Percentiles rank a stretch among this genome's conserved stretches.
Evolutionary conservation across 2,888 invertebrate genomes (phyloP).

Genomic region (Cremastobaeus sp.): DNA sequence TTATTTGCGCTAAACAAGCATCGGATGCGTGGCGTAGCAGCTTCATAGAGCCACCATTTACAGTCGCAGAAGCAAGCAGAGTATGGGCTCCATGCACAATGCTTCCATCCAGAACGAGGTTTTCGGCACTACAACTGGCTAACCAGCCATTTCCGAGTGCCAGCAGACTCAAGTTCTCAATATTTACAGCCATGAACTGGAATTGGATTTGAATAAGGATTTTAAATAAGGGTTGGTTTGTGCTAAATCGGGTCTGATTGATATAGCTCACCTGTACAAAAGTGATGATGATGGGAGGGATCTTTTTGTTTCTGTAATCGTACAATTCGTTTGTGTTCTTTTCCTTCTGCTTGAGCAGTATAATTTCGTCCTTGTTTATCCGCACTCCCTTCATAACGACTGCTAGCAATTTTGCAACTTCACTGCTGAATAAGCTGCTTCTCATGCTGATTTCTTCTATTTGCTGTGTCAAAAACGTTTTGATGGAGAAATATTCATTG

Average conservation of each 20-base stretch:
- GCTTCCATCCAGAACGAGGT: constrained; percentile 84
- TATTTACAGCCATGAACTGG: constrained; percentile 91
- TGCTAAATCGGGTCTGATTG: too few relatives aligned
- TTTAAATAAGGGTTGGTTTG: too few relatives aligned
- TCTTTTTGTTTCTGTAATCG: constrained; percentile 86
- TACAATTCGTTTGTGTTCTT: constrained; percentile 75
- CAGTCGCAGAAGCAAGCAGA: constrained; percentile 85
- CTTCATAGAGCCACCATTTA: constrained; percentile 83
- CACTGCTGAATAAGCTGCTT: constrained; percentile 92
- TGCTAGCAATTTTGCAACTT: constrained; percentile 90
- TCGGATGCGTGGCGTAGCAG: constrained; percentile 81
- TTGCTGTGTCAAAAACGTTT: constrained; percentile 82
- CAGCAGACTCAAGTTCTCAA: constrained; percentile 85
- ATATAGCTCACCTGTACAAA: constrained; percentile 85
- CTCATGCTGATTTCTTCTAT: constrained; percentile 91
- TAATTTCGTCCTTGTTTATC: constrained; percentile 86
- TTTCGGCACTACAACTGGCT: constrained; percentile 85
- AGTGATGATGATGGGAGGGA: constrained; percentile 88
- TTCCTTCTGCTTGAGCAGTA: constrained; percentile 61
- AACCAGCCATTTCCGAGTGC: constrained; percentile 84
- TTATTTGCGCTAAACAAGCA: constrained; percentile 86
- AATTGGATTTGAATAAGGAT: constrained; percentile 49
- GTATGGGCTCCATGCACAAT: constrained; percentile 84
- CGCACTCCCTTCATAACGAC: constrained; percentile 89
- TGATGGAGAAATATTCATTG: background rate